phyloP scores from a whole-genome alignment of 2,888 invertebrate species.

The Drosophila gaucha region DNA sequence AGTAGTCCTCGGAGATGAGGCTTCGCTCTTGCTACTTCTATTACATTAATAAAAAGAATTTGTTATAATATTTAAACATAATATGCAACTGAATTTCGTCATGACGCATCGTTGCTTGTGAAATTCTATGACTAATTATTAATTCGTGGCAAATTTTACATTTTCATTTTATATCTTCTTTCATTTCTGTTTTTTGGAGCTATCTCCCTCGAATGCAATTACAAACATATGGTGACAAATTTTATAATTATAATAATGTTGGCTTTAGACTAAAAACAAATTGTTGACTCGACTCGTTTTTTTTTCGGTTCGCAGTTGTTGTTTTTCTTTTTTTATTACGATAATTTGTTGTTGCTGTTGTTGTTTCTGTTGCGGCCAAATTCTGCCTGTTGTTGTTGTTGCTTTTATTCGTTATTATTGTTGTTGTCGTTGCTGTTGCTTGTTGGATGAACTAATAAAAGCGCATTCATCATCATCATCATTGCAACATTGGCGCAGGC shows the following conservation, averaged over 20 bases:
- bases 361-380: constrained; percentile 5
- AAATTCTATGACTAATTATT: constrained; percentile 9
- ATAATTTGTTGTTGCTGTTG: constrained; percentile 60
- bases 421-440: constrained; percentile 21
- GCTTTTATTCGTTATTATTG: background rate
- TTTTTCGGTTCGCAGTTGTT: constrained; percentile 50
- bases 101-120: constrained; percentile 1
- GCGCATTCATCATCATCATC: constrained; percentile 82
- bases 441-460: constrained; percentile 80
- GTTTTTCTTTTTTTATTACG: constrained; percentile 53
- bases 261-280: constrained; percentile 33
- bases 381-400: constrained; percentile 23
- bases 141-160: constrained; percentile 18
- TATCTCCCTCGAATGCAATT: constrained; percentile 19
- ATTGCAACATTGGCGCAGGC: constrained; percentile 48
- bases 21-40: no score
- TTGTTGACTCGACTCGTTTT: constrained; percentile 42
- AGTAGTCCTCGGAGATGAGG: no score
- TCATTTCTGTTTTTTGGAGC: constrained; percentile 1
- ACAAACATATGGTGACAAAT: constrained; percentile 40
- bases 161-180: constrained; percentile 1
- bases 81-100: background rate
- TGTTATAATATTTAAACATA: constrained; percentile 4
- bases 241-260: constrained; percentile 25
- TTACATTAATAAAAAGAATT: no score